These are phyloP conservation scores for Tragopan temminckii DNA, from an alignment of 2,797 vertebrate species.

Conservation along the genomic window DNA sequence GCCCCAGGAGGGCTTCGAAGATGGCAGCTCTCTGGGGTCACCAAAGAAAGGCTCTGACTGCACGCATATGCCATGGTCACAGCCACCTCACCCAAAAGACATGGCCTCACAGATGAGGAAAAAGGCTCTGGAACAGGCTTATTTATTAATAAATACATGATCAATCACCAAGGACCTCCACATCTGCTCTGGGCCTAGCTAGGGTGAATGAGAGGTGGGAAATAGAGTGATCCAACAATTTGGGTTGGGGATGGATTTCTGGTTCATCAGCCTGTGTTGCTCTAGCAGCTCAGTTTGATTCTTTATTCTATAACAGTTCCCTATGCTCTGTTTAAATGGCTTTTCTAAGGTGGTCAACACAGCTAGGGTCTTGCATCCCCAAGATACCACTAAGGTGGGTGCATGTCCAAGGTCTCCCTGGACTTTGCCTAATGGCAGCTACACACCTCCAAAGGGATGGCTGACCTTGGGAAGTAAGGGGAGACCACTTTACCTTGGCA, in stretches of 20 bases:
- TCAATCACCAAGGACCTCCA: background rate
- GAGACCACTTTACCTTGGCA: background rate
- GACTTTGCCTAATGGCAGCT: background rate
- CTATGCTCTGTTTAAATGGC: background rate
- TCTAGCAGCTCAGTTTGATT: background rate
- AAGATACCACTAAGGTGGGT: background rate
- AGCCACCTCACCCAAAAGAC: background rate
- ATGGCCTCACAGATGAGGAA: background rate
- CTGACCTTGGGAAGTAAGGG: background rate
- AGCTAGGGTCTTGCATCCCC: background rate
- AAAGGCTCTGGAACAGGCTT: background rate
- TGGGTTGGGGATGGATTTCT: background rate
- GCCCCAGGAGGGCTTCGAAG: background rate
- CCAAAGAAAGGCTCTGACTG: background rate
- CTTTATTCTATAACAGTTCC: background rate
- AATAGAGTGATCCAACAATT: background rate
- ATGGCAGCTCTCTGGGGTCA: background rate
- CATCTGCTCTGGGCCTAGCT: background rate
- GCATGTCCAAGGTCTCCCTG: background rate
- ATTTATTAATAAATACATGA: background rate
- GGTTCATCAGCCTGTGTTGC: background rate
- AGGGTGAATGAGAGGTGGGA: background rate
- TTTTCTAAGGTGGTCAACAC: fast-evolving
- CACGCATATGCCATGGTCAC: fast-evolving
- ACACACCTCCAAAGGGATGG: background rate